Base-by-base conservation (phyloP, 2,113 vertebrate genomes). In the Thalassarche chlororhynchos region DNA sequence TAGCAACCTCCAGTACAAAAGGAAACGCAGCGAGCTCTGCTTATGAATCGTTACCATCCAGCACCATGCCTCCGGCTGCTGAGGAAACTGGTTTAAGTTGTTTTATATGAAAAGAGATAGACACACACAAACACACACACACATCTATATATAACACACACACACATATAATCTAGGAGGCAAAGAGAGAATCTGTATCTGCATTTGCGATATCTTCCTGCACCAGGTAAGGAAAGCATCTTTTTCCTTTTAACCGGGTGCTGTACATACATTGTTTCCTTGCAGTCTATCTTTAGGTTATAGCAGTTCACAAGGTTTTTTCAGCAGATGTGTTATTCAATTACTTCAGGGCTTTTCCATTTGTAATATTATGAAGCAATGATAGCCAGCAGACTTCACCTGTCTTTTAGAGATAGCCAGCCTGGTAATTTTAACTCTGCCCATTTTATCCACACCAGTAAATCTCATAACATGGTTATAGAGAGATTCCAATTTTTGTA, bases 391-490 rank as follows among this genome's bases (percentile, higher is more conserved):
- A 96, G 97, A 97, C 95, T 97, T 98, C 96, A 97, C 97, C 97
- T 97, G 95, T 96, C 97, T 97, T 96, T 92, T 96, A 97, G 95
- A 97, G 97, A 97, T 97, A 97, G 97, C 95, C 95, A 97, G 95
- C 46, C 95, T 97, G 95, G 97, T 97, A 97, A 98, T 98, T 98
- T 96, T 96, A 97, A 92, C 97, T 97, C 95, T 98, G 88, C 96
- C 97, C 95, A 96, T 97, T 98, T 97, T 97, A 97, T 97, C 95
- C 97, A 97, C 90, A 94, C 94, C 94, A 97, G 93, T 91, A 98
- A 97, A 98, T 97, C 96, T 97, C 97, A 97, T 98, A 97, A 98
- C 96, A 97, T 97, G 95, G 95, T 97, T 97, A 96, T 95, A 97
- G 94, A 97, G 97, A 97, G 95, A 97, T 96, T 97, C 96, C 93